phyloP scores from a whole-genome alignment of 2,113 vertebrate species.

The Microtus oregoni region DNA sequence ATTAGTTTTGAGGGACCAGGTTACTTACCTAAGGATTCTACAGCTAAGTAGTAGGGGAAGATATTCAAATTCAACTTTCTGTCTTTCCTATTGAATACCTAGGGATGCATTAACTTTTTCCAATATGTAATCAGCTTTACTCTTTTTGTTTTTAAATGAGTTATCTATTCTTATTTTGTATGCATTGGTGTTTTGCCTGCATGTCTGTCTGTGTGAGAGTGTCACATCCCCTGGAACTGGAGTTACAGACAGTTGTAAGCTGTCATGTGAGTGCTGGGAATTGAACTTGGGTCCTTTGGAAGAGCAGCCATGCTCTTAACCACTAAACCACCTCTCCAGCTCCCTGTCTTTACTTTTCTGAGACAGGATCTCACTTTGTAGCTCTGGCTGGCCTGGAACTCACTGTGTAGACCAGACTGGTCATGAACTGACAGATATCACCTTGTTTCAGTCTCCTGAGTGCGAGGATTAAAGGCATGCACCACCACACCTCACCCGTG shows the following conservation, averaged over 20 bases:
- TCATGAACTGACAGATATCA: background rate
- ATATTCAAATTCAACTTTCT: conserved; percentile 26
- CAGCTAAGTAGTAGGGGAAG: background rate
- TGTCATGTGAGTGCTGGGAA: background rate
- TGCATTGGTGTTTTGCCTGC: background rate
- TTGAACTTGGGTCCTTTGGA: background rate
- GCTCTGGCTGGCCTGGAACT: background rate
- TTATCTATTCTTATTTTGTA: background rate
- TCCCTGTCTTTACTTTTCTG: background rate
- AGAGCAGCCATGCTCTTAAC: background rate
- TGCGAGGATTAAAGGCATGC: background rate
- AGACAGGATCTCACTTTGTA: background rate
- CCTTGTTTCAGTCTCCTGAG: background rate
- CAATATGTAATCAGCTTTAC: background rate
- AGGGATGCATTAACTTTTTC: background rate
- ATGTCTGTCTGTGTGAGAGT: background rate
- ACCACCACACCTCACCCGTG: background rate
- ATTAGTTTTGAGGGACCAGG: background rate
- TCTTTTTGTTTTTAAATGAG: background rate
- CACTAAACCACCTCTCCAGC: background rate
- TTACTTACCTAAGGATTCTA: background rate
- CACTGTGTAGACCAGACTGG: background rate
- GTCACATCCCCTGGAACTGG: background rate
- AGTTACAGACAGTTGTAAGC: background rate
- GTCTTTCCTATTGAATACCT: background rate